Percentiles rank a stretch among this genome's conserved stretches.
phyloP scores from a whole-genome alignment of 2,888 invertebrate genomes.

The Dryomyza anilis region DNA sequence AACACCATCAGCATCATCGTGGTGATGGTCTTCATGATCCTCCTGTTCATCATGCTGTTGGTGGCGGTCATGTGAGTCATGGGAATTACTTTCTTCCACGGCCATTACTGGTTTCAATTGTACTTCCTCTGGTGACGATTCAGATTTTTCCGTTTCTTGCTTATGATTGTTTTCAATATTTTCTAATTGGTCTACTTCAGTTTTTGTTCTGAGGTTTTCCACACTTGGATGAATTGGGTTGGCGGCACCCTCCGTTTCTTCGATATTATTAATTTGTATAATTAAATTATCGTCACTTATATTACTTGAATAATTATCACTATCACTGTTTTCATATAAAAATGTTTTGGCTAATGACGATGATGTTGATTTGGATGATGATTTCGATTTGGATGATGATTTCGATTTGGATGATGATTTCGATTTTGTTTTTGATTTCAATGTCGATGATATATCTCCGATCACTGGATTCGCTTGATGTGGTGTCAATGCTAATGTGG shows the following conservation, averaged over 20 bases:
- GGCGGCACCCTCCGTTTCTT: conserved; percentile 41
- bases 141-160: conserved; percentile 21
- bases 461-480: conserved; percentile 43
- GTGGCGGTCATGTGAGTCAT: too few species aligned
- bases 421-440: conserved; percentile 15
- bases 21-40: conserved; percentile 17
- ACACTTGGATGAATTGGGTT: conserved; percentile 22
- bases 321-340: conserved; percentile 25
- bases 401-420: neutral
- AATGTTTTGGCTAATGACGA: neutral
- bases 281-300: conserved; percentile 34
- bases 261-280: conserved; percentile 43
- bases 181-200: conserved; percentile 51
- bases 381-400: neutral
- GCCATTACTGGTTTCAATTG: conserved; percentile 37
- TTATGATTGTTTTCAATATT: conserved; percentile 36
- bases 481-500: conserved; percentile 40
- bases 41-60: conserved; percentile 14
- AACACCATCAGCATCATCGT: conserved; percentile 26
- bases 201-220: too few species aligned
- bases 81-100: conserved; percentile 41
- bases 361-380: neutral
- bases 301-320: conserved; percentile 36
- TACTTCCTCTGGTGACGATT: neutral
- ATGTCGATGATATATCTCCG: conserved; percentile 36